These are phyloP conservation scores for Chelonus formosanus DNA, from an alignment of 2,888 invertebrate genomes.

Conservation along the genomic window DNA sequence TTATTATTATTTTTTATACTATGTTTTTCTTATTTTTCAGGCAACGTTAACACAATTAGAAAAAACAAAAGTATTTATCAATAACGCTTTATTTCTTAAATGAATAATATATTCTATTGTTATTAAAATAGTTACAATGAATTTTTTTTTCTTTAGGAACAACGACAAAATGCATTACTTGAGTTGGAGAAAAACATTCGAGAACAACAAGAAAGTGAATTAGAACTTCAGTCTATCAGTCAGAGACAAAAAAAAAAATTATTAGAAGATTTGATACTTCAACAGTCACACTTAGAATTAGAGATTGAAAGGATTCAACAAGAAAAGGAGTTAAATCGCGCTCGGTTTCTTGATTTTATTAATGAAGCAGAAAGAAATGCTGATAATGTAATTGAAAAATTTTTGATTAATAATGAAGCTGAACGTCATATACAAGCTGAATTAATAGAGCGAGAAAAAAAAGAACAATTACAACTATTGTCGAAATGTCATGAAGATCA, in stretches of 20 bases:
- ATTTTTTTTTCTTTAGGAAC: constrained; percentile 62
- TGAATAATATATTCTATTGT: neutral
- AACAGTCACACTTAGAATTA: constrained; percentile 74
- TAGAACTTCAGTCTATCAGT: constrained; percentile 71
- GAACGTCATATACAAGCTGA: constrained; percentile 70
- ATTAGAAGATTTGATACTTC: constrained; percentile 68
- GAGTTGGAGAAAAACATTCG: constrained; percentile 74
- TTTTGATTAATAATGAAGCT: constrained; percentile 70
- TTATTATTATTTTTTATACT: constrained; percentile 29
- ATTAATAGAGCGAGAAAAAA: constrained; percentile 73
- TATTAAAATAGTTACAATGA: constrained; percentile 27
- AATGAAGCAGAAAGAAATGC: constrained; percentile 71
- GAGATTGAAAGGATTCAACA: constrained; percentile 76
- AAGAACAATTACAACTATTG: constrained; percentile 74
- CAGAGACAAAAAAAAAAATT: constrained; percentile 73
- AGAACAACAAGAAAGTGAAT: constrained; percentile 72
- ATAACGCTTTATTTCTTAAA: no score
- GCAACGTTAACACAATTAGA: constrained; percentile 70
- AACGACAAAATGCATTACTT: constrained; percentile 67
- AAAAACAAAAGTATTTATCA: constrained; percentile 66
- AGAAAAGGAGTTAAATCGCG: constrained; percentile 68
- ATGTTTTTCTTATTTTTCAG: constrained; percentile 65
- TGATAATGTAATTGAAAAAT: constrained; percentile 73
- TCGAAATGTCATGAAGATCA: constrained; percentile 68
- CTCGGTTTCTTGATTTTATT: constrained; percentile 55